These are phyloP conservation scores for Bombyx mandarina DNA, from an alignment of 1,140 invertebrate genomes.

Conservation along the genomic window DNA sequence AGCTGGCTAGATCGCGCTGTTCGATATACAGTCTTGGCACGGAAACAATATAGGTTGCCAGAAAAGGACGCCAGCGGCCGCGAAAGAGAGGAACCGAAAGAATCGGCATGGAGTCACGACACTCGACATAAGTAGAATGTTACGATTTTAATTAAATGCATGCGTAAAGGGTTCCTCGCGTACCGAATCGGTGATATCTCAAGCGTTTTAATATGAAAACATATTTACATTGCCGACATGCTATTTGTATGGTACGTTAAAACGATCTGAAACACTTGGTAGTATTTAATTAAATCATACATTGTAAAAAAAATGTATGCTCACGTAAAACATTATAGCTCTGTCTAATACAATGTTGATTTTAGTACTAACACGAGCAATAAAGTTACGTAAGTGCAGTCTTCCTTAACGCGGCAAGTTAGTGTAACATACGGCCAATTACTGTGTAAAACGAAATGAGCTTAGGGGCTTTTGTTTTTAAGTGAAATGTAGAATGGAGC, in stretches of 20 bases:
- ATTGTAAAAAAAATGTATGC: neutral
- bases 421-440: too few species aligned
- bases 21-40: constrained; percentile 43
- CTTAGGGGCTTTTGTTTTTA: too few species aligned
- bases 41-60: constrained; percentile 39
- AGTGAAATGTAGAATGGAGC: too few species aligned
- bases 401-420: neutral
- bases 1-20: constrained; percentile 29
- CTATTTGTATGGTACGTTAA: neutral
- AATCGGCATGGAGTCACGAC: constrained; percentile 24
- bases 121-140: constrained; percentile 17
- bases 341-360: constrained; percentile 6
- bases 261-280: constrained; percentile 1
- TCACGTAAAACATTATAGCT: neutral
- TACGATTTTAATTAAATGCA: constrained; percentile 27
- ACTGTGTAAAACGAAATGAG: too few species aligned
- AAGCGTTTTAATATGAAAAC: too few species aligned
- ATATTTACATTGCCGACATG: too few species aligned
- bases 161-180: constrained; percentile 4
- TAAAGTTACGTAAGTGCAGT: constrained; percentile 7
- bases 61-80: constrained; percentile 31
- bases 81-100: constrained; percentile 27
- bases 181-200: too few species aligned
- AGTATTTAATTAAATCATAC: neutral
- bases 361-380: constrained; percentile 1